These are phyloP conservation scores for Lophura nycthemera DNA, from an alignment of 2,113 vertebrate species.

Conservation along the genomic window DNA sequence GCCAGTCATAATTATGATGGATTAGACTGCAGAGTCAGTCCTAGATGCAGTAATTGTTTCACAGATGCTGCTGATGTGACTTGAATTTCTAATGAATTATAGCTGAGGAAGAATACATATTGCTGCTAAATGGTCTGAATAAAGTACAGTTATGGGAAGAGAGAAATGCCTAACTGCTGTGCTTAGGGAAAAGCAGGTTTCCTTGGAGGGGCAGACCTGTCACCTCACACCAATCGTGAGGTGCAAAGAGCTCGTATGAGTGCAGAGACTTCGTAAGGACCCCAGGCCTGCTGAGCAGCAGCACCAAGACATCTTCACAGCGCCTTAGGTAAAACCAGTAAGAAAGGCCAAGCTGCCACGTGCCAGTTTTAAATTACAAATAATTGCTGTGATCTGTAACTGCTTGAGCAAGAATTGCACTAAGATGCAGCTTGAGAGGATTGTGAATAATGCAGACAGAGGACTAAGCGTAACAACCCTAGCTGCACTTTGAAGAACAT, in stretches of 20 bases:
- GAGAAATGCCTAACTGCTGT: conserved; percentile 1
- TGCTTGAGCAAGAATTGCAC: background rate
- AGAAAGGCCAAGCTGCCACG: background rate
- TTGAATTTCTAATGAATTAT: conserved; percentile 84
- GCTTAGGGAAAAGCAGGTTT: background rate
- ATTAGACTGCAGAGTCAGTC: conserved; percentile 87
- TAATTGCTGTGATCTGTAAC: background rate
- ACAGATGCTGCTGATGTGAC: conserved; percentile 86
- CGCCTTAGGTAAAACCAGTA: background rate
- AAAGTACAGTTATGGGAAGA: conserved; percentile 30
- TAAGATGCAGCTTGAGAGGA: background rate
- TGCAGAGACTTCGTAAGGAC: background rate
- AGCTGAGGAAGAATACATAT: conserved; percentile 45
- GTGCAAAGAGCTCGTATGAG: background rate
- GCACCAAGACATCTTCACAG: background rate
- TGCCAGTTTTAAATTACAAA: background rate
- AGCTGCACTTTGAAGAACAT: background rate
- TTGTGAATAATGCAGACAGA: background rate
- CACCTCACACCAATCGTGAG: background rate
- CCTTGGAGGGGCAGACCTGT: background rate
- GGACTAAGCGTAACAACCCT: background rate
- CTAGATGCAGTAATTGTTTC: conserved; percentile 84
- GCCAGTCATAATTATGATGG: conserved; percentile 88
- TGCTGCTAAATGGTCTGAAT: conserved; percentile 21
- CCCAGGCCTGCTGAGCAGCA: background rate